Evolutionary conservation across 2,797 vertebrate genomes (phyloP).

Genomic region (Myiotriccus ornatus): DNA sequence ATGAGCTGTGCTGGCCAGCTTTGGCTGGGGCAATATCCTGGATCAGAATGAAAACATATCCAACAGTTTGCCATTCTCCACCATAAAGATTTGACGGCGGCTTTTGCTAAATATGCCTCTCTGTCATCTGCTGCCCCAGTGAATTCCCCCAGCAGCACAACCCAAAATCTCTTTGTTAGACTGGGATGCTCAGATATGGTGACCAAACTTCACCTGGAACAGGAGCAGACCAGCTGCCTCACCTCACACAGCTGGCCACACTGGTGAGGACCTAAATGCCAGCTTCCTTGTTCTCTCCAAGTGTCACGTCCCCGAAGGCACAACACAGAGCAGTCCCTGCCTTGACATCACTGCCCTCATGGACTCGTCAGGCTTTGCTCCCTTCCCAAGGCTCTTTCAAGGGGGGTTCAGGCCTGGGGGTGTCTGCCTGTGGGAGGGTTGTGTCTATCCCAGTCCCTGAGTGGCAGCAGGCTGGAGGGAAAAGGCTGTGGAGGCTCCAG

Average conservation of each 20-base stretch:
- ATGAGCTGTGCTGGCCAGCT: background rate
- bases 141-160: background rate
- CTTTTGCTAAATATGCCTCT: background rate
- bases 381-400: accelerated
- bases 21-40: accelerated
- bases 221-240: background rate
- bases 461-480: background rate
- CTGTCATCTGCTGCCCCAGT: background rate
- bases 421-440: background rate
- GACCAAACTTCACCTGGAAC: background rate
- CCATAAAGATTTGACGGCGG: background rate
- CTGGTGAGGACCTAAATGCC: background rate
- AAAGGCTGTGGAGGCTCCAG: background rate
- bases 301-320: background rate
- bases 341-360: background rate
- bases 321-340: accelerated
- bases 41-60: background rate
- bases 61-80: background rate
- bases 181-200: accelerated
- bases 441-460: too few species aligned
- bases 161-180: background rate
- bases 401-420: background rate
- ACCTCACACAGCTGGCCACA: accelerated
- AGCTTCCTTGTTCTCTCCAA: background rate
- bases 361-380: background rate